Conservation (phyloP, 1,140 invertebrate species). For the Procambarus clarkii region DNA sequence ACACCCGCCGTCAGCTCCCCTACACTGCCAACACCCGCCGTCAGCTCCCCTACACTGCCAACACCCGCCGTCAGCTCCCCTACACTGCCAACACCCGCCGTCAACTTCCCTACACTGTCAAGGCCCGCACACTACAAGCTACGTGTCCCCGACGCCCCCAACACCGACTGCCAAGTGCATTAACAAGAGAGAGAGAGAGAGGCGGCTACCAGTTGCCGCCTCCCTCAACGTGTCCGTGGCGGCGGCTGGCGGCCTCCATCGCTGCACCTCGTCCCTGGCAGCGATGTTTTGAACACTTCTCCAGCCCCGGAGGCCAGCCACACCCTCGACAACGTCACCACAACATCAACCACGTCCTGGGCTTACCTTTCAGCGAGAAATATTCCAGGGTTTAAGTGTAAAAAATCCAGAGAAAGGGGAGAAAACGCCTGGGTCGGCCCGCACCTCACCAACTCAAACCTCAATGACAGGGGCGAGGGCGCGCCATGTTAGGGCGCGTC, state of each 20-base stretch:
- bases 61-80: too few relatives aligned
- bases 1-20: too few relatives aligned
- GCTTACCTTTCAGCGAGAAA: constrained; percentile 3
- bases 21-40: too few relatives aligned
- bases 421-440: not conserved
- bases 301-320: not conserved
- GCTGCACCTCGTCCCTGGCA: not conserved
- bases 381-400: constrained; percentile 8
- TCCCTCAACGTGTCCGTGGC: not conserved
- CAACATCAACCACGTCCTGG: not conserved
- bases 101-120: too few relatives aligned
- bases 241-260: not conserved
- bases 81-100: too few relatives aligned
- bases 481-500: constrained; percentile 33
- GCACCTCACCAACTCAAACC: constrained; percentile 20
- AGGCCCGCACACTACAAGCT: not conserved
- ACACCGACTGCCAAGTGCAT: not conserved
- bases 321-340: not conserved
- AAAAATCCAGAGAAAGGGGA: not conserved
- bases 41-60: too few relatives aligned
- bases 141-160: not conserved
- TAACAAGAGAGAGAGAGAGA: too few relatives aligned
- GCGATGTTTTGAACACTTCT: not conserved
- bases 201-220: not conserved
- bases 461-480: constrained; percentile 24